Percentiles rank a stretch among this genome's conserved stretches.
phyloP scores from a whole-genome alignment of 64 coral and sea anemone genomes.

The Pocillopora verrucosa region DNA sequence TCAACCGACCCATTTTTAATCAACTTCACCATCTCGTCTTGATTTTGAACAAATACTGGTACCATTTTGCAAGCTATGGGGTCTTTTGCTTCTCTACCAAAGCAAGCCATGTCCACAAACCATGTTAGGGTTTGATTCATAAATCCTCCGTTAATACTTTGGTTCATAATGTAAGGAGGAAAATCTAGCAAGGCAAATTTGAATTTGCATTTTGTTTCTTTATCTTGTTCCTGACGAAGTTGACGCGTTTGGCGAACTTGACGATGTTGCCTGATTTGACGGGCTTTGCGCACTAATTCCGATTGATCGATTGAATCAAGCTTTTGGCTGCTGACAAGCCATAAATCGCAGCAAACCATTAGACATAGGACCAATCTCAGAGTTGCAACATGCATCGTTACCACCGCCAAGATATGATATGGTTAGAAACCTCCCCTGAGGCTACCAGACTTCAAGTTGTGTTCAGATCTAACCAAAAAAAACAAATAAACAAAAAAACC shows the following conservation, averaged over 20 bases:
- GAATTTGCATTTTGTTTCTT: neutral
- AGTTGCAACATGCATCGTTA: neutral
- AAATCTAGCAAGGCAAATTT: neutral
- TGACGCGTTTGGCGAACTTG: neutral
- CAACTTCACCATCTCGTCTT: neutral
- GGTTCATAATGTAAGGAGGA: slow-evolving; percentile 34
- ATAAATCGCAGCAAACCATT: neutral
- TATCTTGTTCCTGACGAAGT: neutral
- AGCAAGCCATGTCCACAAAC: neutral
- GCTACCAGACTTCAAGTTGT: neutral
- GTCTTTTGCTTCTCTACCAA: neutral
- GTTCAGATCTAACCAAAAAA: neutral
- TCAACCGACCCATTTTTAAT: slow-evolving; percentile 1
- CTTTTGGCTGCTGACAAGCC: neutral
- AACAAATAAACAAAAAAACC: too few relatives aligned
- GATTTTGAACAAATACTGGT: neutral
- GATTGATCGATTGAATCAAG: neutral
- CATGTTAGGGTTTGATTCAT: neutral
- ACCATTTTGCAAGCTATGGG: neutral
- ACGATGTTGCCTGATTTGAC: neutral
- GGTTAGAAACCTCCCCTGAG: neutral
- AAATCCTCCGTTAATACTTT: neutral
- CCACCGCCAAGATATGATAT: neutral
- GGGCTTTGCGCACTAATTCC: neutral
- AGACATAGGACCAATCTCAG: neutral